These are phyloP conservation scores for Cromileptes altivelis DNA, from an alignment of 2,113 vertebrate species.

Conservation along the genomic window DNA sequence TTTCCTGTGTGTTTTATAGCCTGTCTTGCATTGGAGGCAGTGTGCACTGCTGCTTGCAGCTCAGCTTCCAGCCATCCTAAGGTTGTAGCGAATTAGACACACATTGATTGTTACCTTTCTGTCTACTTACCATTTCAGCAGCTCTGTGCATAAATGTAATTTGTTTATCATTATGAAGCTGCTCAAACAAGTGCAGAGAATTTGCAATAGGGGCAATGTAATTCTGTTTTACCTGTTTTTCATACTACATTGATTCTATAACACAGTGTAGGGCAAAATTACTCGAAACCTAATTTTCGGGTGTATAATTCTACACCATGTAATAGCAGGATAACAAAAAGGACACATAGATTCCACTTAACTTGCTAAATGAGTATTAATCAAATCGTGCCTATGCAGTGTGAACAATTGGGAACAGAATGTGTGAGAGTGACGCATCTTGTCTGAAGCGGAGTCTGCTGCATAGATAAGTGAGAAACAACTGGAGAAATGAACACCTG, in stretches of 20 bases:
- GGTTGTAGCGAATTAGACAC: background rate
- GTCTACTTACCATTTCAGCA: background rate
- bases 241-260: background rate
- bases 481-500: slow-evolving; percentile 57
- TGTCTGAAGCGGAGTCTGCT: slow-evolving; percentile 18
- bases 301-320: background rate
- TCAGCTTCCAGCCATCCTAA: background rate
- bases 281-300: background rate
- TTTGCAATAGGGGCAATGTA: background rate
- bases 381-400: slow-evolving; percentile 5
- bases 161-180: background rate
- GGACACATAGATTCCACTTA: background rate
- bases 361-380: slow-evolving; percentile 21
- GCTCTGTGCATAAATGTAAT: background rate
- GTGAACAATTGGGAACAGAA: slow-evolving; percentile 18
- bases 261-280: slow-evolving; percentile 5
- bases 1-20: background rate
- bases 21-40: background rate
- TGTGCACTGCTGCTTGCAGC: background rate
- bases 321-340: background rate
- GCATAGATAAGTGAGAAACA: slow-evolving; percentile 40
- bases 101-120: slow-evolving; percentile 13
- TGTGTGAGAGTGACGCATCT: slow-evolving; percentile 23
- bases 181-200: background rate
- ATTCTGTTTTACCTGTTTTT: slow-evolving; percentile 2